Conservation (phyloP, 1,140 invertebrate species). For the Sycophaga agraensis region DNA sequence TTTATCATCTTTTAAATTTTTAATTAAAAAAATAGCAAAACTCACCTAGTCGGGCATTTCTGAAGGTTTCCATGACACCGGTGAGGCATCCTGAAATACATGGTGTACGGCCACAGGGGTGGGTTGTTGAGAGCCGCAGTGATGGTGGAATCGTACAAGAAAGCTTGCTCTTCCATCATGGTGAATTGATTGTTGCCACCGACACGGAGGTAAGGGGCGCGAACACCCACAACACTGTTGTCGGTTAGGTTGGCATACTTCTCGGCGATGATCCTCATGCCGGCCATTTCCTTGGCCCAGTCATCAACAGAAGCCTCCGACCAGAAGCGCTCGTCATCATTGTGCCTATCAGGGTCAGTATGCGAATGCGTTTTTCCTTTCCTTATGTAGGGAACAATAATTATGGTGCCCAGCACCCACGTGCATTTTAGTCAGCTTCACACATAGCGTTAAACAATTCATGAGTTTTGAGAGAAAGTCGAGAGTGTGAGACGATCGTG, state of each 20-base stretch:
- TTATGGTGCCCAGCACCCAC: too few species aligned
- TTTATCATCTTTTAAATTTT: not conserved
- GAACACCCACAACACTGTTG: slow-evolving; percentile 90
- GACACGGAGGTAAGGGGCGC: slow-evolving; percentile 88
- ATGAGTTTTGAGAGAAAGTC: too few species aligned
- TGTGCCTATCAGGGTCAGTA: too few species aligned
- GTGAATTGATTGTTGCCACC: slow-evolving; percentile 96
- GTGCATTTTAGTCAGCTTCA: too few species aligned
- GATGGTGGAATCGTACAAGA: slow-evolving; percentile 94
- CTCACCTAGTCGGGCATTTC: slow-evolving; percentile 84
- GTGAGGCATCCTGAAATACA: slow-evolving; percentile 97
- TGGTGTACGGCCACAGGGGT: slow-evolving; percentile 95
- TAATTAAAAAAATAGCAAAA: not conserved
- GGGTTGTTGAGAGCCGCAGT: slow-evolving; percentile 89
- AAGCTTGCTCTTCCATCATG: slow-evolving; percentile 97
- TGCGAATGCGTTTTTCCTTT: too few species aligned
- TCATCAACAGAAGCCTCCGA: slow-evolving; percentile 89
- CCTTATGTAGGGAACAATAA: too few species aligned
- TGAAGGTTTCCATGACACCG: slow-evolving; percentile 91
- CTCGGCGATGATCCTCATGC: slow-evolving; percentile 89
- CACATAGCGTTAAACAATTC: too few species aligned
- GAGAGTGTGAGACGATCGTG: too few species aligned
- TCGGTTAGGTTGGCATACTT: slow-evolving; percentile 92
- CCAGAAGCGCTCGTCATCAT: slow-evolving; percentile 92
- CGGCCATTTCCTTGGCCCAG: slow-evolving; percentile 96